Evolutionary conservation across 2,113 vertebrate genomes (phyloP).

Genomic region (Labeo catla): DNA sequence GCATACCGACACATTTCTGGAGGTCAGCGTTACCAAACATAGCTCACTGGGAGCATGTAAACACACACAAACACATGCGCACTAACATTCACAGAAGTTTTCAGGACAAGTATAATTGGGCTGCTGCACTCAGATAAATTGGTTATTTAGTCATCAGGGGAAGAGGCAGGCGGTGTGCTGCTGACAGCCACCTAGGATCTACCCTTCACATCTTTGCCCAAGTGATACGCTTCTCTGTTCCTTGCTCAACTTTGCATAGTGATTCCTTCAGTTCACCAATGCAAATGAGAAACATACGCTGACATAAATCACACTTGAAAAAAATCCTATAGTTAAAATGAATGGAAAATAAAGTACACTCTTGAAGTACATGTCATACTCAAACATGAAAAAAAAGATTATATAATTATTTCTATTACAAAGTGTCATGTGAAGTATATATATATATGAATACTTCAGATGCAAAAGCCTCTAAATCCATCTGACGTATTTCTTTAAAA

Average conservation of each 20-base stretch:
- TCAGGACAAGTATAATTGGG: conserved; percentile 10
- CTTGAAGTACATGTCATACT: neutral
- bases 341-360: neutral
- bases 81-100: conserved; percentile 9
- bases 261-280: conserved; percentile 13
- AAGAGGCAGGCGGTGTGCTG: neutral
- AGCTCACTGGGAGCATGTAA: neutral
- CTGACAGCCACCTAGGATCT: conserved; percentile 14
- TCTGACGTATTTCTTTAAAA: too few relatives aligned
- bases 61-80: conserved; percentile 1
- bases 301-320: neutral
- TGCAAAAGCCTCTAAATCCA: too few relatives aligned
- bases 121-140: neutral
- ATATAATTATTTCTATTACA: too few relatives aligned
- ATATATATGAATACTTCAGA: too few relatives aligned
- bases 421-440: too few relatives aligned
- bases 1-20: neutral
- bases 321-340: neutral
- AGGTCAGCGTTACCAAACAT: neutral
- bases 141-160: conserved; percentile 14
- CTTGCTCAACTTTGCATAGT: neutral
- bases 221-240: neutral
- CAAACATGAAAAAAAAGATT: too few relatives aligned
- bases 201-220: conserved; percentile 18
- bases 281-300: conserved; percentile 8